These are phyloP conservation scores for Parotocinclus haroldoi DNA, from an alignment of 2,797 vertebrate genomes.

Conservation along the genomic window DNA sequence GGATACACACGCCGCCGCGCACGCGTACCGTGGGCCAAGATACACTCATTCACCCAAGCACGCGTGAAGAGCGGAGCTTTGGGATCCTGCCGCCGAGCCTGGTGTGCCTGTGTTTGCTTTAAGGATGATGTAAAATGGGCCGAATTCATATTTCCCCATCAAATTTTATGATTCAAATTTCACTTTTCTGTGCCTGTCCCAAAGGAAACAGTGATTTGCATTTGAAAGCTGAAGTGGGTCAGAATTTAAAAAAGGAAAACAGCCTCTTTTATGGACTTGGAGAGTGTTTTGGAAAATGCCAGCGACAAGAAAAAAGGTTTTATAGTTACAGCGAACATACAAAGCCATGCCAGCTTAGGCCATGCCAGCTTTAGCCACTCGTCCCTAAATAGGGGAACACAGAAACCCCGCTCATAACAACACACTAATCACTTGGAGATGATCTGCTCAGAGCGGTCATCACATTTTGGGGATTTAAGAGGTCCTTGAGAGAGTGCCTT, in stretches of 20 bases:
- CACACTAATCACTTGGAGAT: too few relatives aligned
- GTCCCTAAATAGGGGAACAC: too few relatives aligned
- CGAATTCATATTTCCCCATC: constrained; percentile 71
- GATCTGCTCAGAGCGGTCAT: too few relatives aligned
- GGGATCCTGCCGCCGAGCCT: constrained; percentile 48
- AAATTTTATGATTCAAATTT: constrained; percentile 58
- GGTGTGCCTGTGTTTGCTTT: constrained; percentile 64
- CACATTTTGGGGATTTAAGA: too few relatives aligned
- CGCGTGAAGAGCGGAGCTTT: constrained; percentile 62
- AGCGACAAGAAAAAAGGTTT: constrained; percentile 67
- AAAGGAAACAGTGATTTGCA: constrained; percentile 73
- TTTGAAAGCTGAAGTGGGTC: constrained; percentile 71
- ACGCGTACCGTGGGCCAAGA: constrained; percentile 65
- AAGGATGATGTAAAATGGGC: constrained; percentile 71
- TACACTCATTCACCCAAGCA: constrained; percentile 73
- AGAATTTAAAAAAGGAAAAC: constrained; percentile 71
- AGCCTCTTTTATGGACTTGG: constrained; percentile 71
- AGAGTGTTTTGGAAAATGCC: constrained; percentile 70
- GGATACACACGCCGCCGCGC: constrained; percentile 42
- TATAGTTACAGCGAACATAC: constrained; percentile 67
- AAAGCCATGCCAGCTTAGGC: constrained; percentile 58
- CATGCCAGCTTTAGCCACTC: too few relatives aligned
- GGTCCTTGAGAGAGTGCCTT: too few relatives aligned
- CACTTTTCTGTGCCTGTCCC: constrained; percentile 52
- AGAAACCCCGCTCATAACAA: too few relatives aligned